Evolutionary conservation across 1,140 invertebrate species (phyloP), one percentile per base, ranked within the genome.

Genomic region (Campodea augens): DNA sequence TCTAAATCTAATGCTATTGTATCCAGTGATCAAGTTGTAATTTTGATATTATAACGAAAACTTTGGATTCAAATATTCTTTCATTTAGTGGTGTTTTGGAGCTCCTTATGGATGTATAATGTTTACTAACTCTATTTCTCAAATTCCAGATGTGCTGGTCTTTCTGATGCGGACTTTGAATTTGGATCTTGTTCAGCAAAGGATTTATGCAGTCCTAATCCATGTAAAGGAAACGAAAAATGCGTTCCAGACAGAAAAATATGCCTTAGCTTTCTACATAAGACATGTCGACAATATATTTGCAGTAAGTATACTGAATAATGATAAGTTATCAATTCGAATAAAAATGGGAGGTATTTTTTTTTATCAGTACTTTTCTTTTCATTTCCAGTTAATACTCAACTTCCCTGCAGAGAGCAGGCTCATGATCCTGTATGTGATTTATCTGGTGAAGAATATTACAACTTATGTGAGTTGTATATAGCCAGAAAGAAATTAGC

Each of bases 211-310:
- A 46, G 55, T 0, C 48, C 61, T 0, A 71, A 71, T 48, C 64
- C 65, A 0, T 89, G 85, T 57, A 63, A 65, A 0, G 58, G 61
- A 1, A 67, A 68, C 2, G 71, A 73, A 38, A 73, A 69, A 39
- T 92, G 86, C 58, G 57, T 89, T 25, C 71, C 75, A 0, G 68
- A 68, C 38, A 67, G 69, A 10, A 73, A 79, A 52, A 73, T 87
- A 1, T 91, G 87, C 54, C 65, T 91, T 1, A 78, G 80, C 12
- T 66, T 74, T 2, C 68, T 79, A 50, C 74, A 80, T 51, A 69
- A 74, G 22, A 72, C 75, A 1, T 90, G 87, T 57, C 70, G 65
- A 15, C 88, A 92, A 54, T 78, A 77, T 57, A 69, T 78, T 49
- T 91, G 87, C 58, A 71, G 86, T 85, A 64, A 70, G 72, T 59